These are phyloP conservation scores for Gorsachius goisagi DNA, from an alignment of 2,113 vertebrate species.

Conservation along the genomic window DNA sequence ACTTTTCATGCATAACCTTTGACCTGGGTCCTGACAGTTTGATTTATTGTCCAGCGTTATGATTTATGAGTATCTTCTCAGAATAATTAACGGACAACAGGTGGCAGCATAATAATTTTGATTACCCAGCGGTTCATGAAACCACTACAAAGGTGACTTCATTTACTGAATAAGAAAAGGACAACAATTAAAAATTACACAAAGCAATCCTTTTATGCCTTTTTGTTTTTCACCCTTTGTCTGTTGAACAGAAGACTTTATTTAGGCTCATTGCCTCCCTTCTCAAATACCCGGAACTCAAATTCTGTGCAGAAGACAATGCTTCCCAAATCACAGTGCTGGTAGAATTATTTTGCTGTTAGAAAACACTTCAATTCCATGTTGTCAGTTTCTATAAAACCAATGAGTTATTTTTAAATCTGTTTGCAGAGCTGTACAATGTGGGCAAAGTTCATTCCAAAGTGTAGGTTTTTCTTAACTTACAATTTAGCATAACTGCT, in stretches of 20 bases:
- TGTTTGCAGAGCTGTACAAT: not conserved
- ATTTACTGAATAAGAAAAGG: conserved; percentile 78
- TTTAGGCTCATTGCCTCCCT: conserved; percentile 55
- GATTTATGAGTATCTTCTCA: conserved; percentile 99
- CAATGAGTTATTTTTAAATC: conserved; percentile 6
- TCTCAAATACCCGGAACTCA: conserved; percentile 13
- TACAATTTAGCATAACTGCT: not conserved
- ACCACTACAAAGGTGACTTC: conserved; percentile 87
- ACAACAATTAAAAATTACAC: conserved; percentile 77
- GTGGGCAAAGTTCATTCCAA: not conserved
- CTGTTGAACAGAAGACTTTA: conserved; percentile 66
- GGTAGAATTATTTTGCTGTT: conserved; percentile 7
- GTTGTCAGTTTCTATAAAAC: conserved; percentile 10
- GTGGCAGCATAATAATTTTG: conserved; percentile 91
- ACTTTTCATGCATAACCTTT: conserved; percentile 89
- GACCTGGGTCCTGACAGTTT: conserved; percentile 95
- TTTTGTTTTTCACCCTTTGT: conserved; percentile 61
- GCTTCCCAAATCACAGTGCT: conserved; percentile 16
- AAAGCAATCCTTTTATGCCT: conserved; percentile 73
- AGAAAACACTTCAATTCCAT: conserved; percentile 45
- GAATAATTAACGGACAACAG: conserved; percentile 99
- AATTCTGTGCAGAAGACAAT: conserved; percentile 23
- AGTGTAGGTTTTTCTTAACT: not conserved
- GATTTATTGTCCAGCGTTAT: conserved; percentile 99
- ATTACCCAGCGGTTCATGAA: conserved; percentile 87